phyloP scores from a whole-genome alignment of 1,140 invertebrate genomes.

The Lasioglossum albipes region DNA sequence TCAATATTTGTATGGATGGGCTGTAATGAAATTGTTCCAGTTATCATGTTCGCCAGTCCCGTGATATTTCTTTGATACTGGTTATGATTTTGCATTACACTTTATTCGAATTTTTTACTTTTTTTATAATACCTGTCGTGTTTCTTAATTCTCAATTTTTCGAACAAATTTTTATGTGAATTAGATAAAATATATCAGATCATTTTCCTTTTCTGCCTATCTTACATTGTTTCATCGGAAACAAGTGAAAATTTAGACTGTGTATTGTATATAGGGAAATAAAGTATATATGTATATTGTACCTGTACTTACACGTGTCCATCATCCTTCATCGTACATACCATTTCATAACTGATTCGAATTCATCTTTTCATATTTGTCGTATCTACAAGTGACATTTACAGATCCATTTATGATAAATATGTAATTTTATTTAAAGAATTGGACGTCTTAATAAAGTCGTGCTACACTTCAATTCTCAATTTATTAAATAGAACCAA shows the following conservation, averaged over 20 bases:
- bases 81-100: background rate
- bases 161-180: background rate
- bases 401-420: too few relatives aligned
- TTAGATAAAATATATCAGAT: too few relatives aligned
- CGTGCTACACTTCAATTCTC: too few relatives aligned
- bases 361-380: too few relatives aligned
- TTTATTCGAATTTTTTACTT: slow-evolving; percentile 6
- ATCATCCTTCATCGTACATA: background rate
- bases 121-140: background rate
- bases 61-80: background rate
- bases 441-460: too few relatives aligned
- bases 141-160: background rate
- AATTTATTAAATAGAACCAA: too few relatives aligned
- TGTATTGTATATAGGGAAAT: slow-evolving; percentile 8
- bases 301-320: background rate
- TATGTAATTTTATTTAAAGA: too few relatives aligned
- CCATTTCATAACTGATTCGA: background rate
- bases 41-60: background rate
- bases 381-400: too few relatives aligned
- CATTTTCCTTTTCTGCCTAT: background rate
- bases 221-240: background rate
- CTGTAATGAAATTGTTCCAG: background rate
- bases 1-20: background rate
- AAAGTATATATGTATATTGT: slow-evolving; percentile 20
- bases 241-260: background rate